Conservation (phyloP, 2,113 vertebrate species). For the Charadrius vociferus region DNA sequence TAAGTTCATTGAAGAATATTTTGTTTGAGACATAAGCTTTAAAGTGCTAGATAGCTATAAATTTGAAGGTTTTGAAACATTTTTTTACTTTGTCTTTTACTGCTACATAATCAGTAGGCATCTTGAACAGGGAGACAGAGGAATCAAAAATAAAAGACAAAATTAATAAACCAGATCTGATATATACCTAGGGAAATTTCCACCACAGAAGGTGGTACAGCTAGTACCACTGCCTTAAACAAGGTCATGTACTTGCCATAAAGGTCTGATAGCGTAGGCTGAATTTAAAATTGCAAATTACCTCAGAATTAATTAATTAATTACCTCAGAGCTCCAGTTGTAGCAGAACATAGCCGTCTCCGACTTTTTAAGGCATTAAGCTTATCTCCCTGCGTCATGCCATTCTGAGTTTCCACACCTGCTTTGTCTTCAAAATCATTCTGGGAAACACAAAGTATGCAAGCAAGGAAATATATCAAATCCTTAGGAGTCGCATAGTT, state of each 20-base stretch:
- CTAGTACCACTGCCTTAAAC: not conserved
- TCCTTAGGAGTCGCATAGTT: not conserved
- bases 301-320: conserved; percentile 49
- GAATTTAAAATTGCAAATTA: conserved; percentile 25
- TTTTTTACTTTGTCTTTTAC: not conserved
- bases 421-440: conserved; percentile 75
- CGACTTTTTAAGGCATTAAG: conserved; percentile 93
- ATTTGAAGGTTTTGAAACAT: not conserved
- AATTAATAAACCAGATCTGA: not conserved
- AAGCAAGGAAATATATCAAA: not conserved
- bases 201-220: not conserved
- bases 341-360: conserved; percentile 79
- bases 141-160: not conserved
- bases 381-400: conserved; percentile 93
- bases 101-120: not conserved
- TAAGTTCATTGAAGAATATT: not conserved
- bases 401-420: conserved; percentile 64
- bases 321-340: conserved; percentile 86
- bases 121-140: not conserved
- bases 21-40: not conserved
- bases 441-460: conserved; percentile 66
- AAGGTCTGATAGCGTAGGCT: not conserved
- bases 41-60: not conserved
- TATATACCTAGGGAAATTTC: not conserved
- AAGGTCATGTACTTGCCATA: not conserved